phyloP scores from a whole-genome alignment of 2,888 invertebrate genomes.

The Hololepta plana region DNA sequence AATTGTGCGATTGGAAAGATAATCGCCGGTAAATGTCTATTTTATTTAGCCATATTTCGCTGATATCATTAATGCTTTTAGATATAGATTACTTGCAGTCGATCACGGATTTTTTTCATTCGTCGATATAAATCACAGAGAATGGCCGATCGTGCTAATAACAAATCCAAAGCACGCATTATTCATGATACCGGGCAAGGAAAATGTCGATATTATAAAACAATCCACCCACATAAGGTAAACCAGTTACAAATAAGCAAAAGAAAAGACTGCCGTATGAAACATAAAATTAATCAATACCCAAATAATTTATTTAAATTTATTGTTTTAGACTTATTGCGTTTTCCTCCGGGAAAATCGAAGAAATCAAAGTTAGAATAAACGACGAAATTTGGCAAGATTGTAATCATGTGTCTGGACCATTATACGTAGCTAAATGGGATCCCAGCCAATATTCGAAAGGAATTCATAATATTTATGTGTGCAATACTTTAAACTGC shows the following conservation, averaged over 20 bases:
- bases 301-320: no score
- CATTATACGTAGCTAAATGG: slow-evolving; percentile 60
- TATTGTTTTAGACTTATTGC: slow-evolving; percentile 44
- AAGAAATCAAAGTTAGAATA: slow-evolving; percentile 46
- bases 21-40: slow-evolving; percentile 50
- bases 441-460: slow-evolving; percentile 39
- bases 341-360: slow-evolving; percentile 51
- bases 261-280: no score
- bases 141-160: slow-evolving; percentile 68
- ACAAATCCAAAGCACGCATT: slow-evolving; percentile 83
- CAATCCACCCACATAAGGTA: slow-evolving; percentile 64
- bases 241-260: slow-evolving; percentile 7
- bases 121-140: slow-evolving; percentile 51
- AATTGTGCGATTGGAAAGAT: slow-evolving; percentile 86
- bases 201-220: slow-evolving; percentile 45
- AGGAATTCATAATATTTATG: slow-evolving; percentile 52
- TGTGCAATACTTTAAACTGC: no score
- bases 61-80: slow-evolving; percentile 17
- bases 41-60: neutral
- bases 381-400: slow-evolving; percentile 43
- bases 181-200: slow-evolving; percentile 52
- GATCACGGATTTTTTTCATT: slow-evolving; percentile 83
- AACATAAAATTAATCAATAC: neutral
- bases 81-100: slow-evolving; percentile 65
- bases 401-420: slow-evolving; percentile 41